A percentile compares a stretch with the other conserved stretches of the same genome.
Evolutionary conservation across 2,888 invertebrate genomes (phyloP).

Genomic region (Macaria notata): DNA sequence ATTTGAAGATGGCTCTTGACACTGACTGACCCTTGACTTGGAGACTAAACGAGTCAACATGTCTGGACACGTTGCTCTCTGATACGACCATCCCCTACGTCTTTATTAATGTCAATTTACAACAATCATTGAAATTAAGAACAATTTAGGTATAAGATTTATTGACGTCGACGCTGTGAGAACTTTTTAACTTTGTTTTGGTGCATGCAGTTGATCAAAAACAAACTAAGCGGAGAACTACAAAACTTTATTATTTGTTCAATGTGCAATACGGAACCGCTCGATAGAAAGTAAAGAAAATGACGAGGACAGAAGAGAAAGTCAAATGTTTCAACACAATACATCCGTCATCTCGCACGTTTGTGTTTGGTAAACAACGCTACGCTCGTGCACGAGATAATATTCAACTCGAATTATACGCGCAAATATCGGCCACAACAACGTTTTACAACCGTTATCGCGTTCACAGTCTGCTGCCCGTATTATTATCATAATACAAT

Average conservation of each 20-base stretch:
- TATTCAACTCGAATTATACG: slow-evolving; percentile 7
- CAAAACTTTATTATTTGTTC: too few species aligned
- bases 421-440: slow-evolving; percentile 34
- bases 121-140: background rate
- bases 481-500: slow-evolving; percentile 49
- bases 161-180: too few species aligned
- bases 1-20: too few species aligned
- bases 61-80: slow-evolving; percentile 41
- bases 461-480: slow-evolving; percentile 43
- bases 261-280: slow-evolving; percentile 6
- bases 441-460: slow-evolving; percentile 42
- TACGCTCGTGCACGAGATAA: background rate
- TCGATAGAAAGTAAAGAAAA: slow-evolving; percentile 38
- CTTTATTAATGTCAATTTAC: background rate
- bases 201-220: too few species aligned
- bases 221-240: too few species aligned
- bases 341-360: slow-evolving; percentile 25
- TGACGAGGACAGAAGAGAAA: slow-evolving; percentile 47
- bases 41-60: slow-evolving; percentile 16
- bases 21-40: background rate
- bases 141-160: too few species aligned
- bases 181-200: too few species aligned
- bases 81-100: slow-evolving; percentile 26
- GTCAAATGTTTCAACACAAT: slow-evolving; percentile 39
- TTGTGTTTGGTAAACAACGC: slow-evolving; percentile 27